These are phyloP conservation scores for Echinops telfairi DNA, from an alignment of 2,113 vertebrate genomes.

Conservation along the genomic window DNA sequence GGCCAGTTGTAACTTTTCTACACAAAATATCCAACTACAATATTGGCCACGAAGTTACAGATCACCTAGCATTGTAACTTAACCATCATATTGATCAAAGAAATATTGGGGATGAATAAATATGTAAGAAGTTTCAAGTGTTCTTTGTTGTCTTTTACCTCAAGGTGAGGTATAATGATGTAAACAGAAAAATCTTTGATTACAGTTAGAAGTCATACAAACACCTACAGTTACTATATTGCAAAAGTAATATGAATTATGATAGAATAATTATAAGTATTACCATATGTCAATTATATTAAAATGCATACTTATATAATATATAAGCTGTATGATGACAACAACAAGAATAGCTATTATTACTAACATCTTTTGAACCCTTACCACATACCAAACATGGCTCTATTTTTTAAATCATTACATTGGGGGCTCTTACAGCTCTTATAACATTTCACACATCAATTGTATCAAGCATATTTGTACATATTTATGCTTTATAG, in stretches of 20 bases:
- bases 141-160: background rate
- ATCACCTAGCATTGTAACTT: background rate
- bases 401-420: too few relatives aligned
- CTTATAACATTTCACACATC: too few relatives aligned
- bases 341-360: too few relatives aligned
- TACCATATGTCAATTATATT: background rate
- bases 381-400: too few relatives aligned
- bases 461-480: too few relatives aligned
- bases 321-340: background rate
- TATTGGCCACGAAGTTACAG: too few relatives aligned
- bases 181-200: constrained; percentile 10
- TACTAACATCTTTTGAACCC: too few relatives aligned
- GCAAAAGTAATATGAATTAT: background rate
- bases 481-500: too few relatives aligned
- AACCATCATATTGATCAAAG: background rate
- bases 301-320: background rate
- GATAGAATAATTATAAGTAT: background rate
- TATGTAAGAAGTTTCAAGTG: background rate
- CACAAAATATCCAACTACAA: background rate
- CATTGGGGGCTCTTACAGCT: too few relatives aligned
- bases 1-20: background rate
- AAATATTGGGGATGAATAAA: background rate
- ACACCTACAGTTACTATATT: background rate
- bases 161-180: background rate
- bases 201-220: background rate